Evolutionary conservation across 2,888 invertebrate genomes (phyloP).

Genomic region (Dendrolimus pini): DNA sequence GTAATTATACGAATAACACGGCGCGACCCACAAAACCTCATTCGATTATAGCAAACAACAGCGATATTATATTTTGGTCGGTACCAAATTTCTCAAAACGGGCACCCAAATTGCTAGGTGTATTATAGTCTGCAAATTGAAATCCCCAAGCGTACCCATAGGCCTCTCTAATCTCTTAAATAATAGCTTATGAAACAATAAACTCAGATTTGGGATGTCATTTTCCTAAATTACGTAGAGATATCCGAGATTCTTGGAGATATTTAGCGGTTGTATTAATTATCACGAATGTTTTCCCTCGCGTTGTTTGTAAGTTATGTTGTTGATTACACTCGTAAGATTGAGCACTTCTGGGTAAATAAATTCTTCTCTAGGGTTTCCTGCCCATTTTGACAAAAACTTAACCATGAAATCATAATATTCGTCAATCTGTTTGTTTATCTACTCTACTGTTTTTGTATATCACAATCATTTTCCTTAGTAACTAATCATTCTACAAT

Average conservation of each 20-base stretch:
- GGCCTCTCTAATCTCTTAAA: conserved; percentile 47
- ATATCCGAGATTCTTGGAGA: background rate
- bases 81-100: conserved; percentile 13
- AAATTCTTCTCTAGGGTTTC: no score
- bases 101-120: conserved; percentile 22
- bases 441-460: no score
- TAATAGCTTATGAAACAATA: conserved; percentile 57
- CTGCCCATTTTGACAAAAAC: no score
- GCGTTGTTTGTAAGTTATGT: no score
- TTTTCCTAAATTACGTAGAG: conserved; percentile 36
- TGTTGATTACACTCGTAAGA: no score
- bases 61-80: background rate
- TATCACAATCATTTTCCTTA: no score
- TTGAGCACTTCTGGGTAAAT: no score
- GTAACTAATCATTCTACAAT: no score
- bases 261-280: background rate
- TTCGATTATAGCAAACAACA: background rate
- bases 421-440: no score
- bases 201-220: conserved; percentile 54
- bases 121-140: conserved; percentile 52
- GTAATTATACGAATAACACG: no score
- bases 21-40: background rate
- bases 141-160: conserved; percentile 37
- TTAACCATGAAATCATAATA: no score
- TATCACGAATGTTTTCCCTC: background rate